Evolutionary conservation across 2,113 vertebrate genomes (phyloP).

Genomic region (Platichthys stellatus): DNA sequence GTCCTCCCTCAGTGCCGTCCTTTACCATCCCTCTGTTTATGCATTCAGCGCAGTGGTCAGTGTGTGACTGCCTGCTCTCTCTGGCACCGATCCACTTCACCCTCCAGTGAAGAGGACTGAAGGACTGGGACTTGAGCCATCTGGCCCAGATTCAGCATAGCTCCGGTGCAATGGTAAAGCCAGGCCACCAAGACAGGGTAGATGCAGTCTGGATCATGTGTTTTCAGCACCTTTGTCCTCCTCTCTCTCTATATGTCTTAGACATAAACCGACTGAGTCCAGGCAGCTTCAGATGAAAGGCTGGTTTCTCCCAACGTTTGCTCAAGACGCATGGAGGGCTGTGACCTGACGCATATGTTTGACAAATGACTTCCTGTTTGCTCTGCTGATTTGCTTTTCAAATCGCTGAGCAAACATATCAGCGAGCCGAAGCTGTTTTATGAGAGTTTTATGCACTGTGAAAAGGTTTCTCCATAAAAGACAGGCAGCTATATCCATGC

Average conservation of each 20-base stretch:
- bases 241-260: constrained; percentile 41
- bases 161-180: constrained; percentile 60
- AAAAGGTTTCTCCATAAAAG: background rate
- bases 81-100: constrained; percentile 57
- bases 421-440: background rate
- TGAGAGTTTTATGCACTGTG: background rate
- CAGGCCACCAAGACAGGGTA: constrained; percentile 42
- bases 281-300: constrained; percentile 6
- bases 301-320: constrained; percentile 37
- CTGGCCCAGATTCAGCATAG: constrained; percentile 56
- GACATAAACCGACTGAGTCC: constrained; percentile 17
- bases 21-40: constrained; percentile 30
- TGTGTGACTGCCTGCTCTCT: constrained; percentile 44
- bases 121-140: constrained; percentile 70
- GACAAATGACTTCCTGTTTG: constrained; percentile 19
- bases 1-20: constrained; percentile 9
- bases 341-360: constrained; percentile 29
- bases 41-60: constrained; percentile 31
- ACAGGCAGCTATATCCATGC: background rate
- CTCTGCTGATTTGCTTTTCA: background rate
- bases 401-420: background rate
- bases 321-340: constrained; percentile 6
- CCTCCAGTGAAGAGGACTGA: constrained; percentile 67
- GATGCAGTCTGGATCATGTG: constrained; percentile 58
- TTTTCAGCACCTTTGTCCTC: constrained; percentile 55